phyloP scores from a whole-genome alignment of 1,140 invertebrate genomes.

The Bombus cullumanus region DNA sequence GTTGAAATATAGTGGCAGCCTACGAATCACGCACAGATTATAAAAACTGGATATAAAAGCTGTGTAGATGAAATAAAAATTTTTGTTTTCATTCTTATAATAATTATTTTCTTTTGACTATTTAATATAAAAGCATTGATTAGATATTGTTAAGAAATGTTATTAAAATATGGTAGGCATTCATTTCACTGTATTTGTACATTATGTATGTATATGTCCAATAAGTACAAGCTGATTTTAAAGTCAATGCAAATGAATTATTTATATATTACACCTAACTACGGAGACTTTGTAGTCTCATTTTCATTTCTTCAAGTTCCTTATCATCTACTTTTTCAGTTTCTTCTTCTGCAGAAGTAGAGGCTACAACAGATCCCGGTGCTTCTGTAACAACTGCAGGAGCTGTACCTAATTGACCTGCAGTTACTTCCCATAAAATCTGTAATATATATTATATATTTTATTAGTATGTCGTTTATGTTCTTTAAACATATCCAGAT shows the following conservation, averaged over 20 bases:
- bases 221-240: slow-evolving; percentile 43
- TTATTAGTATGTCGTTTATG: too few relatives aligned
- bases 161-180: slow-evolving; percentile 17
- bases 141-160: slow-evolving; percentile 6
- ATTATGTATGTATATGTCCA: slow-evolving; percentile 30
- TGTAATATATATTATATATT: slow-evolving; percentile 71
- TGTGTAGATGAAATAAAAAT: slow-evolving; percentile 39
- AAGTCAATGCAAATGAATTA: slow-evolving; percentile 50
- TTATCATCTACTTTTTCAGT: slow-evolving; percentile 86
- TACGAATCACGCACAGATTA: slow-evolving; percentile 22
- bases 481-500: background rate
- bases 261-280: slow-evolving; percentile 84
- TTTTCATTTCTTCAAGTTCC: slow-evolving; percentile 93
- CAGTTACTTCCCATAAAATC: slow-evolving; percentile 97
- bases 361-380: slow-evolving; percentile 83
- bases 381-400: slow-evolving; percentile 89
- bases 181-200: slow-evolving; percentile 35
- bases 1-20: background rate
- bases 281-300: slow-evolving; percentile 90
- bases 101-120: slow-evolving; percentile 8
- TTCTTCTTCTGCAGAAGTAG: slow-evolving; percentile 82
- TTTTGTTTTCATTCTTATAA: slow-evolving; percentile 13
- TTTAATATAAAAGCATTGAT: background rate
- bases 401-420: slow-evolving; percentile 95
- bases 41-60: slow-evolving; percentile 41